Evolutionary conservation across 2,113 vertebrate genomes (phyloP).

Genomic region (Channa maculata): DNA sequence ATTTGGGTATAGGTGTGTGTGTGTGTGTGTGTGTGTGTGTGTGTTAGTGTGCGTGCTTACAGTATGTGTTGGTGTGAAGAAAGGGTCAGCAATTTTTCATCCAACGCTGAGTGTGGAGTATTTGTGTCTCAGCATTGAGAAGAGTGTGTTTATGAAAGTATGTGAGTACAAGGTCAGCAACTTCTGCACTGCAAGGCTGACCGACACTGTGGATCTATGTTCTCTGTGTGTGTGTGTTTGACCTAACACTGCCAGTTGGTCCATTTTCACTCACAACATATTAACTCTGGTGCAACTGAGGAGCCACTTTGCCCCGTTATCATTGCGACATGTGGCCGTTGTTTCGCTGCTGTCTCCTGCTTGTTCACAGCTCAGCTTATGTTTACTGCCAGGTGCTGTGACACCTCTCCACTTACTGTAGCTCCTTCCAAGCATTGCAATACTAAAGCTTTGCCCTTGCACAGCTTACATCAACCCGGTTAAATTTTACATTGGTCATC

Average conservation of each 20-base stretch:
- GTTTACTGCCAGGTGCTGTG: slow-evolving; percentile 8
- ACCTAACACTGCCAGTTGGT: background rate
- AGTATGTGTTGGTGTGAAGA: slow-evolving; percentile 4
- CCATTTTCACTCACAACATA: slow-evolving; percentile 3
- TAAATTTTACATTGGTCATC: background rate
- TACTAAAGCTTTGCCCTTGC: background rate
- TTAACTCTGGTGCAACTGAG: background rate
- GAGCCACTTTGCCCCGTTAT: slow-evolving; percentile 1
- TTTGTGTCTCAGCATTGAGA: background rate
- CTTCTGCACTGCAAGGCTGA: slow-evolving; percentile 14
- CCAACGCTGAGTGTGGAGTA: slow-evolving; percentile 21
- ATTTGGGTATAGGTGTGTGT: slow-evolving; percentile 1
- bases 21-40: slow-evolving; percentile 7
- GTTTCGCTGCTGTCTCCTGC: background rate
- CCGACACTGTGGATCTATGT: background rate
- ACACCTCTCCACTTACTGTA: background rate
- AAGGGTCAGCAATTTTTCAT: slow-evolving; percentile 51
- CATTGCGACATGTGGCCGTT: slow-evolving; percentile 24
- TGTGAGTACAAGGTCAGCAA: slow-evolving; percentile 40
- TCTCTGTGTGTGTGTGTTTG: background rate
- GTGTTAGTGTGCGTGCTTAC: background rate
- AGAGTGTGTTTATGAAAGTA: background rate
- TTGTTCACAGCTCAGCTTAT: slow-evolving; percentile 8
- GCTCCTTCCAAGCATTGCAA: background rate
- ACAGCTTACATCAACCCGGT: background rate